Conservation (phyloP, 1,140 invertebrate species). For the Pentalonia nigronervosa region DNA sequence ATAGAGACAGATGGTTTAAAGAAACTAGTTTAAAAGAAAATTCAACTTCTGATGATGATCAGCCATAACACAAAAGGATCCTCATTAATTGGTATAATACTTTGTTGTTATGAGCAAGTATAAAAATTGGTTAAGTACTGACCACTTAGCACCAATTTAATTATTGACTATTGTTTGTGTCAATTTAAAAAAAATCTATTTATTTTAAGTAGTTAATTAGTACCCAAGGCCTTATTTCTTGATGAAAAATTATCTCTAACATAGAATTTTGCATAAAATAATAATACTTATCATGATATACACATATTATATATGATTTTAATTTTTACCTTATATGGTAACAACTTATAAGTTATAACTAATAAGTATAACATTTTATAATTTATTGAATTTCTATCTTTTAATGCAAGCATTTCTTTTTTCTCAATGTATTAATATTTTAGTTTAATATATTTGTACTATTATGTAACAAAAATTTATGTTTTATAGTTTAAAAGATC, state of each 20-base stretch:
- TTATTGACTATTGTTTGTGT: neutral
- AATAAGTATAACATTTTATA: neutral
- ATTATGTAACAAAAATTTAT: neutral
- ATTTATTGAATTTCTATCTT: neutral
- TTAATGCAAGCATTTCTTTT: neutral
- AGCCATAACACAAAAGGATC: neutral
- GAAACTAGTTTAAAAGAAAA: conserved; percentile 55
- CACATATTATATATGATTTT: neutral
- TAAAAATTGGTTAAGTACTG: neutral
- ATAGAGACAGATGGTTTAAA: conserved; percentile 33
- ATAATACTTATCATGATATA: neutral
- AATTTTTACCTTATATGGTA: neutral
- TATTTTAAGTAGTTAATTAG: neutral
- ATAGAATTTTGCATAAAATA: neutral
- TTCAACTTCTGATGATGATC: conserved; percentile 45
- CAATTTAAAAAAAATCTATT: neutral
- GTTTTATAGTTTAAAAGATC: neutral
- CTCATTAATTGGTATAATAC: neutral
- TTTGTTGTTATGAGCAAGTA: neutral
- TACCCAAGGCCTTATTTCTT: neutral
- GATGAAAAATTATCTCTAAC: neutral
- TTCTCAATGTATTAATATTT: neutral
- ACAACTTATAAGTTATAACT: neutral
- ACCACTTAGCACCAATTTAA: neutral
- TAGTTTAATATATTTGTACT: neutral